Evolutionary conservation across 2,797 vertebrate genomes (phyloP).

Genomic region (Dromococcyx pavoninus): DNA sequence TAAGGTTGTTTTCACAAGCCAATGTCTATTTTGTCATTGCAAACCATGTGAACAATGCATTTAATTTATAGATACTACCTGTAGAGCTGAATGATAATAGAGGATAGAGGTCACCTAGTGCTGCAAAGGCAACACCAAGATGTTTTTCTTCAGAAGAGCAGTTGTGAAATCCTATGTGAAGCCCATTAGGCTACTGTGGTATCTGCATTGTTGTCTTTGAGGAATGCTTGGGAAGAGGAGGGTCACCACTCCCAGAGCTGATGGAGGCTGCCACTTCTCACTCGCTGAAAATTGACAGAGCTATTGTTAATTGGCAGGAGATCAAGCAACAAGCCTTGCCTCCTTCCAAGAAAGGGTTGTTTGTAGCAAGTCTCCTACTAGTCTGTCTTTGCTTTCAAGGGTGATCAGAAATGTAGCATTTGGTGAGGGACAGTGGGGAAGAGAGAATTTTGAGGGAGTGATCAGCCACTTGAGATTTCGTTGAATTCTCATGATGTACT

Average conservation of each 20-base stretch:
- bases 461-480: background rate
- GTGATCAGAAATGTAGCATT: background rate
- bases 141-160: background rate
- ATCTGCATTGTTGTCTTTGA: background rate
- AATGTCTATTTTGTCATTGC: background rate
- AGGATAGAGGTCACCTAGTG: background rate
- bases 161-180: background rate
- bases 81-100: background rate
- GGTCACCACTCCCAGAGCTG: background rate
- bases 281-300: background rate
- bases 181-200: fast-evolving
- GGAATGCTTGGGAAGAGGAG: background rate
- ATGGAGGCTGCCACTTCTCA: background rate
- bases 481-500: background rate
- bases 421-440: fast-evolving
- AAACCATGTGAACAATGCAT: background rate
- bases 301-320: background rate
- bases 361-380: background rate
- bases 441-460: background rate
- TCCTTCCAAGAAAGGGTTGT: background rate
- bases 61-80: background rate
- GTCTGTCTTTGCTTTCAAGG: background rate
- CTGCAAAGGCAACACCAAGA: background rate
- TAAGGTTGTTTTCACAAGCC: background rate
- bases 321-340: background rate